Evolutionary conservation across 1,140 invertebrate species (phyloP), one percentile per base, ranked within the genome.

Genomic region (Ceratosolen fusciceps): DNA sequence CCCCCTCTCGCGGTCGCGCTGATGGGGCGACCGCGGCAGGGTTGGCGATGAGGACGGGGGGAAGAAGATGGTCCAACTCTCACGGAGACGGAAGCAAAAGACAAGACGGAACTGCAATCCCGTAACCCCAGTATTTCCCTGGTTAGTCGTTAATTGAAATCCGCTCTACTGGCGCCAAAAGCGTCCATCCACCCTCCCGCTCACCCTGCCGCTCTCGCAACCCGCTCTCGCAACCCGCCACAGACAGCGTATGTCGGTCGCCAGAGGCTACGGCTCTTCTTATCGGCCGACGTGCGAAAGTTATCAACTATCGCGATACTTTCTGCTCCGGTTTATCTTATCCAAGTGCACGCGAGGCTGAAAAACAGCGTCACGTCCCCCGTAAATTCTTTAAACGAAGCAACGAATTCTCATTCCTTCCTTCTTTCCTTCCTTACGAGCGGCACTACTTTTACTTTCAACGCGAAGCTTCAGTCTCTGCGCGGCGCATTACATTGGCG

Each of bases 141-240:
- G 74, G 73, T 68, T 60, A 76, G 49, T 67, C 72, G 79, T 80
- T 80, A 80, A 80, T 80, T 80, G 79, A 80, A 80, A 76, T 80
- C 54, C 54, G 54, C 74, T 72, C 39, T n/a, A 67, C 26, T 39
- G 78, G 29, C 14, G 49, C 24, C 24, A 34, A 49, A 29, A 62
- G n/a, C 24, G 16, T 39, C 29, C 21, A n/a, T n/a, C n/a, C n/a
- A n/a, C n/a, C n/a, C n/a, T n/a, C n/a, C n/a, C n/a, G n/a, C n/a
- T n/a, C n/a, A n/a, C n/a, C n/a, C n/a, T n/a, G n/a, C n/a, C n/a
- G n/a, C n/a, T n/a, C n/a, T n/a, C n/a, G n/a, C n/a, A n/a, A n/a
- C n/a, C n/a, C n/a, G n/a, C n/a, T n/a, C n/a, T n/a, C n/a, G n/a
- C n/a, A n/a, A n/a, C n/a, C n/a, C n/a, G n/a, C n/a, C n/a, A n/a